Evolutionary conservation across 2,888 invertebrate species (phyloP).

Genomic region (Leucozona laternaria): DNA sequence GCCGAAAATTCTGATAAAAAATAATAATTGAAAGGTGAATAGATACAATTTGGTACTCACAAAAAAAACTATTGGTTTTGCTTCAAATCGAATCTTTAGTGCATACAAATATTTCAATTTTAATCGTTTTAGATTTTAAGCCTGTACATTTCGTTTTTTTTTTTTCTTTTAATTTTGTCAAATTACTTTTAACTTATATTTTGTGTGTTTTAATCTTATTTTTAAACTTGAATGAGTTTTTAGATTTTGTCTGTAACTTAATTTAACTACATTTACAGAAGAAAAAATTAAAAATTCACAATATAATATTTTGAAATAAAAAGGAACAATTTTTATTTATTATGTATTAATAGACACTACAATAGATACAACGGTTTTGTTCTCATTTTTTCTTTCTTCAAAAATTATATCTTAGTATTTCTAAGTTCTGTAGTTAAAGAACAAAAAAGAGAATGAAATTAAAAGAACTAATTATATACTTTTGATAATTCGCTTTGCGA

Average conservation of each 20-base stretch:
- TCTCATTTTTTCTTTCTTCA: neutral
- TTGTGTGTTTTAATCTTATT: neutral
- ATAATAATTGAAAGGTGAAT: too few relatives aligned
- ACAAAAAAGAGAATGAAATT: conserved; percentile 19
- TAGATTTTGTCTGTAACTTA: neutral
- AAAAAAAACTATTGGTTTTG: neutral
- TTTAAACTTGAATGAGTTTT: conserved; percentile 14
- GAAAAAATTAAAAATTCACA: conserved; percentile 6
- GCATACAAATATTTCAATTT: conserved; percentile 28
- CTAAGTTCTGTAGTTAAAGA: conserved; percentile 12
- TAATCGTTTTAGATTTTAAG: conserved; percentile 40
- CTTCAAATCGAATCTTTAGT: neutral
- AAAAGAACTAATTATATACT: conserved; percentile 23
- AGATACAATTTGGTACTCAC: too few relatives aligned
- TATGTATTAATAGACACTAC: conserved; percentile 12
- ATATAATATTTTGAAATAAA: conserved; percentile 33
- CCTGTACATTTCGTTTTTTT: conserved; percentile 31
- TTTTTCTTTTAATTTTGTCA: neutral
- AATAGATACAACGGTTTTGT: conserved; percentile 25
- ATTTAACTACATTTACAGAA: neutral
- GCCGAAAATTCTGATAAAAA: too few relatives aligned
- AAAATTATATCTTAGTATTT: conserved; percentile 36
- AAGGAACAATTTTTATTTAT: conserved; percentile 52
- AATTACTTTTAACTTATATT: conserved; percentile 2
- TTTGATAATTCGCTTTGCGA: conserved; percentile 49